Conservation (phyloP, 1,140 invertebrate species). For the Brachionus angularis region DNA sequence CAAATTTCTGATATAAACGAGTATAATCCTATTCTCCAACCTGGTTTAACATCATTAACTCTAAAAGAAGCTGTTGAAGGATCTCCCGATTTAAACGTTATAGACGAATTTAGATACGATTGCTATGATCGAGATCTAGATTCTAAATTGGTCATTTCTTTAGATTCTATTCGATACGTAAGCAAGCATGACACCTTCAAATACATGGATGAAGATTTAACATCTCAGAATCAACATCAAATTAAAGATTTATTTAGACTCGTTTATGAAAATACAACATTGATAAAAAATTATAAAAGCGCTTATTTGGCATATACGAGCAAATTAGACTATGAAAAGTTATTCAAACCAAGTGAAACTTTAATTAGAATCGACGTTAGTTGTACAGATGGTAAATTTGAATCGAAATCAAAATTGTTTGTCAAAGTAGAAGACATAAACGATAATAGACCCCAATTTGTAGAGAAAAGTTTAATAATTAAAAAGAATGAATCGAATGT, state of each 20-base stretch:
- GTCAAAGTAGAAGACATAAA: constrained; percentile 32
- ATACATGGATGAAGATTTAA: not conserved
- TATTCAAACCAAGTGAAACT: constrained; percentile 35
- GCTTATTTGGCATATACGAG: constrained; percentile 10
- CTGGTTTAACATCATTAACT: constrained; percentile 5
- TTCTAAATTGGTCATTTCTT: not conserved
- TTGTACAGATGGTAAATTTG: constrained; percentile 22
- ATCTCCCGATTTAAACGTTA: not conserved
- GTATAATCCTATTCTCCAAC: constrained; percentile 8
- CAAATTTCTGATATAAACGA: constrained; percentile 5
- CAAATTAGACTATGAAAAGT: constrained; percentile 24
- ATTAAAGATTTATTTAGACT: constrained; percentile 30
- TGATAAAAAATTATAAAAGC: constrained; percentile 19
- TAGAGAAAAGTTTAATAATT: constrained; percentile 11
- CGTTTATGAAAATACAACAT: constrained; percentile 7
- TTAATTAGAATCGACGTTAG: constrained; percentile 31
- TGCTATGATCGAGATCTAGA: constrained; percentile 36
- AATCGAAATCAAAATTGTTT: constrained; percentile 8
- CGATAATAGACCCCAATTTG: constrained; percentile 13
- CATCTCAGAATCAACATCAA: not conserved
- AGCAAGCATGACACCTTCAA: constrained; percentile 1
- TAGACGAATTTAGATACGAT: constrained; percentile 20
- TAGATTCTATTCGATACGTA: constrained; percentile 21
- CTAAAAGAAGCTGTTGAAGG: not conserved
- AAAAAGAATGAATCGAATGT: constrained; percentile 28